phyloP scores from a whole-genome alignment of 2,113 vertebrate genomes.

The Clinocottus analis region DNA sequence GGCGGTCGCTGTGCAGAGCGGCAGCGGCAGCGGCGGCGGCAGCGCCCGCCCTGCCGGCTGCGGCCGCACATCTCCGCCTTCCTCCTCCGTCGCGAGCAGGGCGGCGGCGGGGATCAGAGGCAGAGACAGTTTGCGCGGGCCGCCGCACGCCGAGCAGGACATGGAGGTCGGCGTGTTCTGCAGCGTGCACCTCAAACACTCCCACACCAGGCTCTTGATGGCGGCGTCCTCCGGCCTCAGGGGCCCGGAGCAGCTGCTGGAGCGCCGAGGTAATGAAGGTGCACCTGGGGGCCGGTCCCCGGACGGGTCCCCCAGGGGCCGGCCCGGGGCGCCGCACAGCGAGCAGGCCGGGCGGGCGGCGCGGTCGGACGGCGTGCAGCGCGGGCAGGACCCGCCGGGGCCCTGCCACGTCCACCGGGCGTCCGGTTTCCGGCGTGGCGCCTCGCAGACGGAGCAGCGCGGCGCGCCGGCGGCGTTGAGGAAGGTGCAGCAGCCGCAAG shows the following conservation, averaged over 20 bases:
- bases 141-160: constrained; percentile 90
- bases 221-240: constrained; percentile 41
- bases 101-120: constrained; percentile 90
- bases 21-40: too few species aligned
- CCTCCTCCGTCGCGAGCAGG: constrained; percentile 74
- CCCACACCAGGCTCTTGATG: constrained; percentile 76
- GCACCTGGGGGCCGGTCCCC: background rate
- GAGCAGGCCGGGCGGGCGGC: constrained; percentile 83
- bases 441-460: constrained; percentile 91
- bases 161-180: constrained; percentile 87
- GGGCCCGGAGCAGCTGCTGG: constrained; percentile 76
- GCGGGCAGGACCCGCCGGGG: constrained; percentile 85
- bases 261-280: constrained; percentile 65
- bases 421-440: constrained; percentile 85
- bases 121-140: constrained; percentile 89
- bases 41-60: constrained; percentile 23
- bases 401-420: constrained; percentile 85
- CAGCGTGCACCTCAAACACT: constrained; percentile 89
- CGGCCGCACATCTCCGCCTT: background rate
- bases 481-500: constrained; percentile 90
- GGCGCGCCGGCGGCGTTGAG: constrained; percentile 87
- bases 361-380: constrained; percentile 89
- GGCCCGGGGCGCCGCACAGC: constrained; percentile 73
- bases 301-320: background rate
- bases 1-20: constrained; percentile 23